Evolutionary conservation across 1,140 invertebrate genomes (phyloP).

Genomic region (Acyrthosiphon pisum): DNA sequence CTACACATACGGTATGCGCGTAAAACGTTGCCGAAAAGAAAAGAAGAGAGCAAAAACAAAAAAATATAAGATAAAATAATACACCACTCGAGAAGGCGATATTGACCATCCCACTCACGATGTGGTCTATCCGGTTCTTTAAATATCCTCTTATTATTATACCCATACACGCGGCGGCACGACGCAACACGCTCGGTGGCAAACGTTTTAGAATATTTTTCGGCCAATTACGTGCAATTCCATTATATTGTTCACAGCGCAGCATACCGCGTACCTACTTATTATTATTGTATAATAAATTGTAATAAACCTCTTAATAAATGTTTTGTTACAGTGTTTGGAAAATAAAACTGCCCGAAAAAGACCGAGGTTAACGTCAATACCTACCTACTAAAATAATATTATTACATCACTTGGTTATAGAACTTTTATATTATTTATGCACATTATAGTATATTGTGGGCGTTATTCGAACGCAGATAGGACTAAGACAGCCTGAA

Average conservation of each 20-base stretch:
- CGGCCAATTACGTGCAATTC: not conserved
- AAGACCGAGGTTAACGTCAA: not conserved
- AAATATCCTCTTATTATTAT: constrained; percentile 25
- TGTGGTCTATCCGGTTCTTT: constrained; percentile 45
- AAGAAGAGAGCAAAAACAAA: constrained; percentile 29
- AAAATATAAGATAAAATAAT: constrained; percentile 35
- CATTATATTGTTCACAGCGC: not conserved
- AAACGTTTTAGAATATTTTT: constrained; percentile 39
- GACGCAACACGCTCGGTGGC: constrained; percentile 30
- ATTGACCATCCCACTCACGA: constrained; percentile 52
- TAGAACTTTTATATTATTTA: not conserved
- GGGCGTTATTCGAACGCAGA: not conserved
- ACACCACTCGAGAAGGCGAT: constrained; percentile 41
- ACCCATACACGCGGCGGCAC: not conserved
- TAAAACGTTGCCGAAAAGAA: constrained; percentile 26
- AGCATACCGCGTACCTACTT: not conserved
- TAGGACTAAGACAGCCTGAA: not conserved
- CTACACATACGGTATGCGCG: not conserved
- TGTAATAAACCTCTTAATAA: not conserved
- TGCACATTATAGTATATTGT: not conserved
- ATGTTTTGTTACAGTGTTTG: not conserved
- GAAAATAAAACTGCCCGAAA: not conserved
- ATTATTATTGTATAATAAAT: not conserved
- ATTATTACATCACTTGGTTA: not conserved
- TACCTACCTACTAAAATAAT: too few relatives aligned